Evolutionary conservation across 92 coral and sea anemone genomes (phyloP), one percentile per base, ranked within the genome.

Genomic region (Porites cylindrica): DNA sequence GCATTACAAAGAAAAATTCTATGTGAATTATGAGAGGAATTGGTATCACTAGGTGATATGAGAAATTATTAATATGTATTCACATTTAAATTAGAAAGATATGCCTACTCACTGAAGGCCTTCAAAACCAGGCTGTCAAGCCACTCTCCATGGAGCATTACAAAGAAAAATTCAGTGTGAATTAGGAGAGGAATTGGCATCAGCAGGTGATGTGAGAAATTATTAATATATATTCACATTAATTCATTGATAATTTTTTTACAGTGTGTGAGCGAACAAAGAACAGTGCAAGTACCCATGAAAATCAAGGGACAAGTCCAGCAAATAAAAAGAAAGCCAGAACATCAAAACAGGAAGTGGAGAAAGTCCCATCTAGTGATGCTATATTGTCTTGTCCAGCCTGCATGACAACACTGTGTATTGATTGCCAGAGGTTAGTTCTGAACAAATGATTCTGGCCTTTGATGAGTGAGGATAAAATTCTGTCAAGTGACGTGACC

Each of bases 351-450:
- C 63, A 81, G 16, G 76, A 70, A n/a, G 86, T 87, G 11, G 80
- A 52, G 3, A 97, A 97, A 79, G 83, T 86, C 68, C 95, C 93
- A 9, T 86, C 94, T 26, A 97, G 99, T 89, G 99, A 97, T 88
- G 99, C 99, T 23, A 95, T 97, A 5, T 90, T 97, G 2, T 93
- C 99, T 7, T 97, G 99, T 71, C 99, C 99, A 69, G 99, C 99
- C 13, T 97, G 99, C 56, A 85, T 97, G 90, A 92, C 96, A 56
- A 95, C 93, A 59, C 80, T 97, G 17, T 95, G 99, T 52, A 95
- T 95, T 89, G 98, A 95, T 79, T 97, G 98, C 62, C 98, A 95
- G 76, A 93, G 99, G 99, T 97, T 83, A 21, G 90, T 53, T 38
- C 47, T 60, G 51, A 51, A 6, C 62, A 70, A 4, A 21, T 13